A percentile compares a stretch with the other conserved stretches of the same genome.
These are phyloP conservation scores for Steatocranus sp. DNA, from an alignment of 2,797 vertebrate species.

Conservation along the genomic window DNA sequence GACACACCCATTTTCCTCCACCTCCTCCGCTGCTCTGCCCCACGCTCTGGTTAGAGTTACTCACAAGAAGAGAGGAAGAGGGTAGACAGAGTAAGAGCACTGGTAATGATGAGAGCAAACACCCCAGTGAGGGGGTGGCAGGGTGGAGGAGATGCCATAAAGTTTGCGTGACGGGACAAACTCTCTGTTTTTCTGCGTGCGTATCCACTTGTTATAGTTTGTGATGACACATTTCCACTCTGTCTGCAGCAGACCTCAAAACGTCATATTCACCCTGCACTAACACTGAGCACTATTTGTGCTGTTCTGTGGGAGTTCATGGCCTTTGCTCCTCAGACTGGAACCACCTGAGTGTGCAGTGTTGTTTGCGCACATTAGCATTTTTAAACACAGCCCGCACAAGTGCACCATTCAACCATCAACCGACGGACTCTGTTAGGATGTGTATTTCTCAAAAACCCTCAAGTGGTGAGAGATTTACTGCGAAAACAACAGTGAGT, in stretches of 20 bases:
- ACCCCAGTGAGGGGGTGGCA: constrained; percentile 58
- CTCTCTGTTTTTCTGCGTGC: constrained; percentile 13
- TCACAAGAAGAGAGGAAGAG: constrained; percentile 60
- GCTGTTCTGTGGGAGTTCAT: constrained; percentile 43
- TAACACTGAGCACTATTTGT: constrained; percentile 65
- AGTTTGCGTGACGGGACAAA: constrained; percentile 31
- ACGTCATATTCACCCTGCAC: constrained; percentile 45
- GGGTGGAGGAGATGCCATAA: constrained; percentile 33
- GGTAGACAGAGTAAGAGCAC: constrained; percentile 20
- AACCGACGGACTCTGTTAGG: background rate
- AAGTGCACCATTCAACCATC: constrained; percentile 35
- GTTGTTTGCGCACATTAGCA: constrained; percentile 39
- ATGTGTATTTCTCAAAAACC: constrained; percentile 15
- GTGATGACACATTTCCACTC: constrained; percentile 71
- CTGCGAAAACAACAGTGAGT: constrained; percentile 32
- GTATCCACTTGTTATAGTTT: constrained; percentile 34
- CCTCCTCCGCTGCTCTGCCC: constrained; percentile 27
- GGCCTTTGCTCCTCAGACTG: constrained; percentile 25
- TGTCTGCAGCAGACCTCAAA: constrained; percentile 63
- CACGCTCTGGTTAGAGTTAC: constrained; percentile 59
- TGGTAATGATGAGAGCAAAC: constrained; percentile 46
- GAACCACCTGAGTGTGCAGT: constrained; percentile 37
- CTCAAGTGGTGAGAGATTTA: constrained; percentile 34
- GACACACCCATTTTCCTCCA: constrained; percentile 67
- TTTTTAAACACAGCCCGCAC: constrained; percentile 40